phyloP scores from a whole-genome alignment of 2,113 vertebrate species.

The Podilymbus podiceps region DNA sequence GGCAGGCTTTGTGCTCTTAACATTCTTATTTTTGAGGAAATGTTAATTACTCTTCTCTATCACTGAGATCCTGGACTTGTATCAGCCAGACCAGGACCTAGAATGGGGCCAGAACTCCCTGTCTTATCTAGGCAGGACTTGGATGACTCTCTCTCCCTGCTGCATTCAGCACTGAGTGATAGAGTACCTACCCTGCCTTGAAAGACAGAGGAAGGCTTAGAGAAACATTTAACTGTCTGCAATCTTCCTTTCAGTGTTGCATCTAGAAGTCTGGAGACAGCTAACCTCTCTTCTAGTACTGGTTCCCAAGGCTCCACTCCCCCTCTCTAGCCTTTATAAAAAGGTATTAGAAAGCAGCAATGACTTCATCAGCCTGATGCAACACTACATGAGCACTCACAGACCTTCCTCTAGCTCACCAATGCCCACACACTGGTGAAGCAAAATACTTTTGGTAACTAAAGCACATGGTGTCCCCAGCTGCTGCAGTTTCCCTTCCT shows the following conservation, averaged over 20 bases:
- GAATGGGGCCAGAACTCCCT: background rate
- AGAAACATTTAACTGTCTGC: background rate
- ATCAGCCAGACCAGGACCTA: background rate
- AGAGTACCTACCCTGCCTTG: background rate
- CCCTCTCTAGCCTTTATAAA: background rate
- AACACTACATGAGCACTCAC: background rate
- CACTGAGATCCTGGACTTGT: background rate
- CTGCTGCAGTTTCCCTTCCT: background rate
- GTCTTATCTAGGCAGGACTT: background rate
- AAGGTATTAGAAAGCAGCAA: background rate
- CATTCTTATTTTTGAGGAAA: background rate
- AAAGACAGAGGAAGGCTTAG: background rate
- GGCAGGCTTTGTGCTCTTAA: background rate
- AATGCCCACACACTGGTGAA: background rate
- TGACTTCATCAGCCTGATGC: slow-evolving; percentile 59
- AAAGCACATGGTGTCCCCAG: background rate
- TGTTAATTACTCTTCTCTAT: too few relatives aligned
- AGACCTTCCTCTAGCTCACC: background rate
- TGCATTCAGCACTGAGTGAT: background rate
- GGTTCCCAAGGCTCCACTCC: background rate
- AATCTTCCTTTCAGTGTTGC: background rate
- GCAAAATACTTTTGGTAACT: background rate
- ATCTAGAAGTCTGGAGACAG: background rate
- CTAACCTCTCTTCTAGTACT: background rate
- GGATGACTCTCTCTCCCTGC: background rate